Evolutionary conservation across 2,797 vertebrate genomes (phyloP).

Genomic region (Lagocephalus sceleratus): DNA sequence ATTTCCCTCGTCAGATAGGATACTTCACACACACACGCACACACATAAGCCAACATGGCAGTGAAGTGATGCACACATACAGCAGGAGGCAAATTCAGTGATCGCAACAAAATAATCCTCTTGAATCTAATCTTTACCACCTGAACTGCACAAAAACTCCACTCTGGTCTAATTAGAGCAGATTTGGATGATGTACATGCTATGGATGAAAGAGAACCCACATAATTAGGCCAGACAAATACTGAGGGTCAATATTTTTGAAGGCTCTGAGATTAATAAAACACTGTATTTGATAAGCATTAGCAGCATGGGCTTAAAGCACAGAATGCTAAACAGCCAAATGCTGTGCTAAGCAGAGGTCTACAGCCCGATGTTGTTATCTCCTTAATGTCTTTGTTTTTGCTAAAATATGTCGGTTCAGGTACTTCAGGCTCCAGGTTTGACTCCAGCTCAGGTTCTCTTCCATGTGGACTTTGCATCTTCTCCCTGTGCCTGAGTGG

Average conservation of each 20-base stretch:
- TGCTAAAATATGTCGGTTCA: constrained; percentile 30
- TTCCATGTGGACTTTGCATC: no score
- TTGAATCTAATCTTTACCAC: constrained; percentile 57
- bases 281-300: constrained; percentile 67
- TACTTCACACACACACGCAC: constrained; percentile 39
- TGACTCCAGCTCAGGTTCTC: no score
- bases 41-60: constrained; percentile 2
- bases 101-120: constrained; percentile 50
- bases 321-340: constrained; percentile 51
- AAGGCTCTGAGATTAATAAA: constrained; percentile 77
- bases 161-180: constrained; percentile 72
- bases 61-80: constrained; percentile 16
- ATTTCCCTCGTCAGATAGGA: constrained; percentile 60
- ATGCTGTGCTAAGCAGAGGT: constrained; percentile 24
- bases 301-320: constrained; percentile 35
- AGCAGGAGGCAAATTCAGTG: constrained; percentile 25
- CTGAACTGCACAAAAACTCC: constrained; percentile 54
- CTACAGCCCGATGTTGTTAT: constrained; percentile 48
- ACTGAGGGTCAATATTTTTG: constrained; percentile 76
- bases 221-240: constrained; percentile 75
- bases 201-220: constrained; percentile 71
- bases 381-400: constrained; percentile 30
- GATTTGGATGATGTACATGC: constrained; percentile 76
- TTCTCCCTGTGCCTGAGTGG: no score
- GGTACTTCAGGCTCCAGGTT: not conserved